These are phyloP conservation scores for Nymphalis urticae DNA, from an alignment of 2,888 invertebrate genomes.

Conservation along the genomic window DNA sequence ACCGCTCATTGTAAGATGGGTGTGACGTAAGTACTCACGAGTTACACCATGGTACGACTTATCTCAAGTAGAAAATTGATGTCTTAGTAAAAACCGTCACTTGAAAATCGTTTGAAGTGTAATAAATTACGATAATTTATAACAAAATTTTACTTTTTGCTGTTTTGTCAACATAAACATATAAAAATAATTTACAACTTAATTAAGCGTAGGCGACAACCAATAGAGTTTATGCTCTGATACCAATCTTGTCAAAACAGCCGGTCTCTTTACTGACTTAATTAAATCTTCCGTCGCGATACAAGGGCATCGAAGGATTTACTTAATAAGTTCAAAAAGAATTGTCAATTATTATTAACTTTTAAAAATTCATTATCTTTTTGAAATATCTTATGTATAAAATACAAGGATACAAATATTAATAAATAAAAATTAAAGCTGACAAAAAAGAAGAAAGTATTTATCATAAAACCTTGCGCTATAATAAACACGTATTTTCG, in stretches of 20 bases:
- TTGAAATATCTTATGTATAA: no score
- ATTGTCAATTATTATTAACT: no score
- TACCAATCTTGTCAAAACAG: conserved; percentile 26
- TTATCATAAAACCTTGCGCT: conserved; percentile 3
- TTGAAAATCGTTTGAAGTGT: conserved; percentile 45
- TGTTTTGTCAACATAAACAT: conserved; percentile 10
- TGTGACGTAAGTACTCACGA: conserved; percentile 43
- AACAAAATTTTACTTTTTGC: conserved; percentile 1
- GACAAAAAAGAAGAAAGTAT: background rate
- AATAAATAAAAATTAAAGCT: background rate
- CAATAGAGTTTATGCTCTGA: conserved; percentile 21
- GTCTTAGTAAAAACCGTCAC: conserved; percentile 57
- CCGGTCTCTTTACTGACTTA: conserved; percentile 30
- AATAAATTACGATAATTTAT: background rate
- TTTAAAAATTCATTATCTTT: no score
- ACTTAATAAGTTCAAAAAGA: background rate
- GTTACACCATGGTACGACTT: conserved; percentile 63
- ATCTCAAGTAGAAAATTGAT: conserved; percentile 66
- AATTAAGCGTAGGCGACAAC: conserved; percentile 22
- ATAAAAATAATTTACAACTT: conserved; percentile 14
- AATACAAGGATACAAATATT: no score
- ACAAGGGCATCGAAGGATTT: conserved; percentile 8
- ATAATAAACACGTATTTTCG: conserved; percentile 33
- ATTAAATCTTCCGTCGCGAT: conserved; percentile 40
- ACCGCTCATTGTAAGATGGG: conserved; percentile 54